Evolutionary conservation across 2,797 vertebrate genomes (phyloP).

Genomic region (Sebastolobus altivelis): DNA sequence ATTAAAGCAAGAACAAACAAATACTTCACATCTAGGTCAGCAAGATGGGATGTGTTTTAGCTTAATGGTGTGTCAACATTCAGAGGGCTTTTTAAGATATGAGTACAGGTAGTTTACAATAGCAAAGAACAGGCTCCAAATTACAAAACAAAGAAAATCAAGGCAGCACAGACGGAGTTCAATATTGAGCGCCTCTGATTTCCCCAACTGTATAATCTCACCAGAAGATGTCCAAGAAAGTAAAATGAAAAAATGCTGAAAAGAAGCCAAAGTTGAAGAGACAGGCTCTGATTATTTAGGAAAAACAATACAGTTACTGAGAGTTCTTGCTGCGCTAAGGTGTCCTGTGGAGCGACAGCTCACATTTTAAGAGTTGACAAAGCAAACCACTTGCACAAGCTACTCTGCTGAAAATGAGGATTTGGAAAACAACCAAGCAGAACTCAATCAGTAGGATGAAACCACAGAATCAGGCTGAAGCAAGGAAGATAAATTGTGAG

Average conservation of each 20-base stretch:
- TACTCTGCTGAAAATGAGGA: conserved; percentile 22
- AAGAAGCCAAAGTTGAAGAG: conserved; percentile 14
- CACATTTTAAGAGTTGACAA: conserved; percentile 15
- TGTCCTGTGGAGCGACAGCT: conserved; percentile 27
- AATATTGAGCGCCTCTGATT: conserved; percentile 39
- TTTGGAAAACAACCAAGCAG: conserved; percentile 10
- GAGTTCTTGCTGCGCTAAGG: not conserved
- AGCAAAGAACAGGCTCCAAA: conserved; percentile 21
- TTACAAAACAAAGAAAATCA: conserved; percentile 16
- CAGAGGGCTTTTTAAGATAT: not conserved
- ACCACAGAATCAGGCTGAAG: conserved; percentile 15
- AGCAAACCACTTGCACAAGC: not conserved
- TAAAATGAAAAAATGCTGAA: conserved; percentile 26
- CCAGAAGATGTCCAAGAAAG: conserved; percentile 9
- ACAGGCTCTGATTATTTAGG: not conserved
- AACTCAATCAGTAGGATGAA: conserved; percentile 21
- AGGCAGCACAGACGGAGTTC: conserved; percentile 20
- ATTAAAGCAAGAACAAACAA: conserved; percentile 37
- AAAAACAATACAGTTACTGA: conserved; percentile 7
- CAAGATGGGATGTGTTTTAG: not conserved
- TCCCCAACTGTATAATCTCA: not conserved
- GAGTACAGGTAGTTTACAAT: conserved; percentile 11
- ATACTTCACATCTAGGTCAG: conserved; percentile 28
- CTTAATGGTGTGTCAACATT: not conserved
- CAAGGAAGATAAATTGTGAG: not conserved